These are phyloP conservation scores for Athene cunicularia DNA, from an alignment of 2,113 vertebrate genomes.

Conservation along the genomic window DNA sequence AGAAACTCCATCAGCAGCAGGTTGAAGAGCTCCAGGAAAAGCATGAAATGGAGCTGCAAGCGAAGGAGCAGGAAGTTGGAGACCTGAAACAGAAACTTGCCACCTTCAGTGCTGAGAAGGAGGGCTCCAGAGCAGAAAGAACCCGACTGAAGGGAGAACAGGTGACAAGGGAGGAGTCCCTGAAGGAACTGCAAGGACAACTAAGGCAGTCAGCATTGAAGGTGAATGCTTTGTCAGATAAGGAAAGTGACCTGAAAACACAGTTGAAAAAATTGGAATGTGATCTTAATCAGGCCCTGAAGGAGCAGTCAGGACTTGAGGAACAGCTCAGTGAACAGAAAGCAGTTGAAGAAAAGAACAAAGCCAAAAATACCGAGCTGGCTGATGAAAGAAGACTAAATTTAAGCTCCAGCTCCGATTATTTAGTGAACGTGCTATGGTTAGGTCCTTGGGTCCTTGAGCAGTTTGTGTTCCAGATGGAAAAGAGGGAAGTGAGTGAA, in stretches of 20 bases:
- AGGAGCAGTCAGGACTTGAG: constrained; percentile 80
- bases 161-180: constrained; percentile 70
- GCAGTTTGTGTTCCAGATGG: background rate
- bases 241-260: constrained; percentile 77
- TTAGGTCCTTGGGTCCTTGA: background rate
- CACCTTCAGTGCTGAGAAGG: constrained; percentile 74
- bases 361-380: constrained; percentile 73
- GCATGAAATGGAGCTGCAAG: constrained; percentile 78
- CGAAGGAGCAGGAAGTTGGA: constrained; percentile 82
- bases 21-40: constrained; percentile 84
- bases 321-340: constrained; percentile 76
- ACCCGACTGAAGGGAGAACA: constrained; percentile 80
- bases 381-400: background rate
- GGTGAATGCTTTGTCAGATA: constrained; percentile 74
- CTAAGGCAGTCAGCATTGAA: constrained; percentile 77
- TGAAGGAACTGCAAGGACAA: constrained; percentile 85
- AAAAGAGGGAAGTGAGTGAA: background rate
- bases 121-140: constrained; percentile 72
- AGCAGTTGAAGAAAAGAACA: constrained; percentile 72
- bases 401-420: background rate
- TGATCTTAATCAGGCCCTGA: constrained; percentile 79
- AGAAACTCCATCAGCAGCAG: constrained; percentile 80
- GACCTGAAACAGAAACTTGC: constrained; percentile 79
- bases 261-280: constrained; percentile 80
- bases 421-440: background rate